phyloP scores from a whole-genome alignment of 2,888 invertebrate species.

The Chironomus tentans region DNA sequence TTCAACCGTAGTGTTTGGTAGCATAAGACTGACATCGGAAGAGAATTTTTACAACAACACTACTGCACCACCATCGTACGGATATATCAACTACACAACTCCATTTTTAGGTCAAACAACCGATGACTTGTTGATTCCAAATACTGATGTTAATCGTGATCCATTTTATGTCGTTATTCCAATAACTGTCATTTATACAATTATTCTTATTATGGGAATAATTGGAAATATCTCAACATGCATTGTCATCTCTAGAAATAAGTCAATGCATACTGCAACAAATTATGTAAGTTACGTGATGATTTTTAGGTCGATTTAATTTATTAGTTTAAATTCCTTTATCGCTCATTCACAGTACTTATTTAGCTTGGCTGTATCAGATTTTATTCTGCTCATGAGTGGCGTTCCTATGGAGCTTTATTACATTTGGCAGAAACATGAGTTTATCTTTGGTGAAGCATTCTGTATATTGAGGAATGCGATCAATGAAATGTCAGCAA shows the following conservation, averaged over 20 bases:
- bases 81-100: not conserved
- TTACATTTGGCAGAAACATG: slow-evolving; percentile 63
- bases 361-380: slow-evolving; percentile 77
- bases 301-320: too few relatives aligned
- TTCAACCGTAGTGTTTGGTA: not conserved
- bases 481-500: slow-evolving; percentile 70
- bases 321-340: too few relatives aligned
- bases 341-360: slow-evolving; percentile 46
- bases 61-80: not conserved
- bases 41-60: not conserved
- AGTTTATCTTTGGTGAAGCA: slow-evolving; percentile 63
- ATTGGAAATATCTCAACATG: slow-evolving; percentile 78
- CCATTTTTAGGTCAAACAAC: not conserved
- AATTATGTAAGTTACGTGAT: slow-evolving; percentile 44
- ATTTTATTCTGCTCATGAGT: slow-evolving; percentile 62
- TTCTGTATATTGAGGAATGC: slow-evolving; percentile 72
- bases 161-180: slow-evolving; percentile 57
- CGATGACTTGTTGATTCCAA: not conserved
- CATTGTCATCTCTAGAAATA: slow-evolving; percentile 70
- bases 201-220: slow-evolving; percentile 71
- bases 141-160: slow-evolving; percentile 43
- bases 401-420: slow-evolving; percentile 78
- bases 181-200: slow-evolving; percentile 62
- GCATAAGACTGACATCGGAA: not conserved
- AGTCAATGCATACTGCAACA: slow-evolving; percentile 73